Evolutionary conservation across 1,140 invertebrate genomes (phyloP), one percentile per base, ranked within the genome.

Genomic region (Druon quercuslanigerum): DNA sequence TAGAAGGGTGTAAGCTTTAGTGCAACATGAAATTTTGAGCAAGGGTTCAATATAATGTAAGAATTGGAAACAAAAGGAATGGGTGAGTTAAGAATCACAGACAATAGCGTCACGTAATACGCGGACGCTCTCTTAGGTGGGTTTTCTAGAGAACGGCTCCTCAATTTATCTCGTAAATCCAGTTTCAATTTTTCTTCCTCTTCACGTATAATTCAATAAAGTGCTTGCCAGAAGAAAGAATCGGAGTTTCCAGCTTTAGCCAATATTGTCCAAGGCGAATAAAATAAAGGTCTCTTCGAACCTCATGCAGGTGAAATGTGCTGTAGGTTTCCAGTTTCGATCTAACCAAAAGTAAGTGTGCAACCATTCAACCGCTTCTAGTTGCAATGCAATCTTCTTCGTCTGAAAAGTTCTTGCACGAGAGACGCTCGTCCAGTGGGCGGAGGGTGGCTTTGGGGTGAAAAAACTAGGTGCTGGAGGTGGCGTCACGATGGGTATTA

Each of bases 301-400:
- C 17, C 9, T 19, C n/a, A 56, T 56, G 25, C 33, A 16, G 14
- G 7, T 33, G 40, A 66, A 25, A 7, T 17, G 6, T 20, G 56
- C 8, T 17, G 9, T 25, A 33, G 33, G 20, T 33, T 16, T 66
- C 20, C 46, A 66, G 14, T 40, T 66, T 66, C 60, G 25, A 66
- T 46, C 60, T 46, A 40, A 66, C 60, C 60, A 66, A n/a, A 46
- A 66, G 57, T 60, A 60, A 20, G 57, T 60, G 57, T 60, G 57
- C 57, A 60, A 60, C 57, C 25, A 40, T 60, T 60, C 57, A 60
- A 20, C 54, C 20, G 57, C 7, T 46, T 46, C 25, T 13, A 33
- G 71, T 33, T 52, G 54, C 76, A 75, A 80, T 75, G 79, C 76
- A 82, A 83, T 84, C 79, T 82, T 77, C 60, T 66, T 20, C 0